These are phyloP conservation scores for Phalloptychus januarius DNA, from an alignment of 2,797 vertebrate species.

Conservation along the genomic window DNA sequence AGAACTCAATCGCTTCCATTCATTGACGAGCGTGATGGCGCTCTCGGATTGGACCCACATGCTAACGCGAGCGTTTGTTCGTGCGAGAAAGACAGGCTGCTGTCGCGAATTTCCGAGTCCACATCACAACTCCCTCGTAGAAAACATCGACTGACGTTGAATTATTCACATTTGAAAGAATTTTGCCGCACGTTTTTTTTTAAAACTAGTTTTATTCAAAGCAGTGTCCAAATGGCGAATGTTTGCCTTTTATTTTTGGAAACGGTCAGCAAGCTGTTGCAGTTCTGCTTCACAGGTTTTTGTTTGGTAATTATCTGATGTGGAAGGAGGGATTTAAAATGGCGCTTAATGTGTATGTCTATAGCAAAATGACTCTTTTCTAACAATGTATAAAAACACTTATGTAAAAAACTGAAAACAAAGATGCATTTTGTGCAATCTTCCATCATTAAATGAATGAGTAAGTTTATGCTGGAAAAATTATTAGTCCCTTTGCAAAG, in stretches of 20 bases:
- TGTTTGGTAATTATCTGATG: not conserved
- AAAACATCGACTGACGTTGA: conserved; percentile 32
- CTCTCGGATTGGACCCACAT: conserved; percentile 59
- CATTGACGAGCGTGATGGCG: conserved; percentile 63
- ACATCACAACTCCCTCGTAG: conserved; percentile 9
- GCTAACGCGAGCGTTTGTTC: conserved; percentile 56
- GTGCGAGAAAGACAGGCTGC: conserved; percentile 17
- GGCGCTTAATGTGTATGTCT: not conserved
- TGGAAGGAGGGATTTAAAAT: not conserved
- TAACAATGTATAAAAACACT: not conserved
- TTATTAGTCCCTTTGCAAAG: not conserved
- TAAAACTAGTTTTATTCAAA: not conserved
- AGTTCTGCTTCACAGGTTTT: not conserved
- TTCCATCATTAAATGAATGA: no score
- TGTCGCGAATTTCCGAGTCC: conserved; percentile 31
- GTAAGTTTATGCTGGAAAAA: not conserved
- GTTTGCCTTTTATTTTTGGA: not conserved
- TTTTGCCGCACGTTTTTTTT: not conserved
- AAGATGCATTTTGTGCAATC: no score
- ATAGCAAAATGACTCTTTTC: not conserved
- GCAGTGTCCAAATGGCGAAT: not conserved
- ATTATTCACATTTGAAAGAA: conserved; percentile 36
- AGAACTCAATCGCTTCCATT: conserved; percentile 69
- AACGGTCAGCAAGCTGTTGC: not conserved
- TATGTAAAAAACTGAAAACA: not conserved